Evolutionary conservation across 30 jellyfish, hydroid and myxozoan genomes (phyloP).

Genomic region (Aurelia aurita): DNA sequence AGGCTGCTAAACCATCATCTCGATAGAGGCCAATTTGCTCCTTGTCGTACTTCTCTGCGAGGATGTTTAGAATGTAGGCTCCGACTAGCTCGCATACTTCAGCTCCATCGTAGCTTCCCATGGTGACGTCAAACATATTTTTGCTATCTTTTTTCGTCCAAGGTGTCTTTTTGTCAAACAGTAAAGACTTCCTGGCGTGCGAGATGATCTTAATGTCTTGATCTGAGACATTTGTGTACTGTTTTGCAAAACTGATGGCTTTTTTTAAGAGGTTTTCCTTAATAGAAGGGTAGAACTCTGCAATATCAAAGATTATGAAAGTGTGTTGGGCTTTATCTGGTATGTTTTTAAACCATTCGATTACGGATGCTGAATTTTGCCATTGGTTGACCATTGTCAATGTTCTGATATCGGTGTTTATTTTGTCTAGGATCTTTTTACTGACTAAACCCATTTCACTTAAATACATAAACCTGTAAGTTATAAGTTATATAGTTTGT

Average conservation of each 20-base stretch:
- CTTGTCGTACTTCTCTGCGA: constrained; percentile 21
- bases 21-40: constrained; percentile 66
- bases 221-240: neutral
- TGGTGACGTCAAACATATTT: constrained; percentile 46
- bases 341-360: constrained; percentile 11
- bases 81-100: constrained; percentile 85
- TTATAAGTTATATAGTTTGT: no score
- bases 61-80: constrained; percentile 26
- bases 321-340: neutral
- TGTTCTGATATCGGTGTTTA: constrained; percentile 21
- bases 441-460: constrained; percentile 3
- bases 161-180: neutral
- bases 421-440: constrained; percentile 11
- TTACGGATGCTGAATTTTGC: constrained; percentile 2
- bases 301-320: neutral
- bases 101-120: constrained; percentile 78
- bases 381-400: constrained; percentile 3
- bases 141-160: constrained; percentile 4
- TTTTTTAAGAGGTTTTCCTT: neutral
- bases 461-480: no score
- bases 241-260: constrained; percentile 8
- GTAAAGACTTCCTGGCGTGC: constrained; percentile 11
- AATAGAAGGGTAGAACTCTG: constrained; percentile 18
- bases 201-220: neutral
- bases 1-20: constrained; percentile 74